phyloP scores from a whole-genome alignment of 1,140 invertebrate species.

The Magallana gigas region DNA sequence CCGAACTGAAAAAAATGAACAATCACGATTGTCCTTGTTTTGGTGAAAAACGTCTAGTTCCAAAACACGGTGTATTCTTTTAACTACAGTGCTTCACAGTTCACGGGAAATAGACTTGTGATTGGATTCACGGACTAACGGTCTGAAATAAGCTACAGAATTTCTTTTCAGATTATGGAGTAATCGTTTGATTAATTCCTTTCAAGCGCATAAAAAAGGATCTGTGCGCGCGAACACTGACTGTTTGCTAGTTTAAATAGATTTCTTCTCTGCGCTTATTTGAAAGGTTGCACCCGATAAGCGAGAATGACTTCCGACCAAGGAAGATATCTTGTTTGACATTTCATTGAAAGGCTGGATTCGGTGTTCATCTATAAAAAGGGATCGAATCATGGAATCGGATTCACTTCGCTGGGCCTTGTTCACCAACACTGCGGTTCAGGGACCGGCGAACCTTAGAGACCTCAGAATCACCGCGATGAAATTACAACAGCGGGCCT shows the following conservation, averaged over 20 bases:
- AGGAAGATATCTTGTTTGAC: conserved; percentile 30
- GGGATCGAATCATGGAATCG: conserved; percentile 43
- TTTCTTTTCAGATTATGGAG: conserved; percentile 42
- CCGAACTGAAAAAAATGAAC: neutral
- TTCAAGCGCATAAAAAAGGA: conserved; percentile 35
- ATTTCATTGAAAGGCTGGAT: neutral
- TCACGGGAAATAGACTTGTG: neutral
- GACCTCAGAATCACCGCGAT: conserved; percentile 47
- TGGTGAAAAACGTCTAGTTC: neutral
- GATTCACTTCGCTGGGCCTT: conserved; percentile 50
- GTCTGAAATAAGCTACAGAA: conserved; percentile 1
- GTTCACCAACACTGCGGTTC: neutral
- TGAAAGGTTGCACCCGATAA: conserved; percentile 36
- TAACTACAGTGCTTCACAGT: neutral
- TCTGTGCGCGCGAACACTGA: neutral
- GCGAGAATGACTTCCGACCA: conserved; percentile 5
- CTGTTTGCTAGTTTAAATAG: conserved; percentile 12
- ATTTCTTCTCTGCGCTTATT: neutral
- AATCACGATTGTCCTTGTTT: neutral
- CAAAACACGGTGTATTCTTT: neutral
- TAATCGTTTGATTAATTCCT: conserved; percentile 46
- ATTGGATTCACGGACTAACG: neutral
- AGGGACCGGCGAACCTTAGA: conserved; percentile 29
- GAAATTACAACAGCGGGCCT: conserved; percentile 48
- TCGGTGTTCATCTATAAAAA: neutral